Conservation (phyloP, 2,113 vertebrate species). For the Hyla sarda region DNA sequence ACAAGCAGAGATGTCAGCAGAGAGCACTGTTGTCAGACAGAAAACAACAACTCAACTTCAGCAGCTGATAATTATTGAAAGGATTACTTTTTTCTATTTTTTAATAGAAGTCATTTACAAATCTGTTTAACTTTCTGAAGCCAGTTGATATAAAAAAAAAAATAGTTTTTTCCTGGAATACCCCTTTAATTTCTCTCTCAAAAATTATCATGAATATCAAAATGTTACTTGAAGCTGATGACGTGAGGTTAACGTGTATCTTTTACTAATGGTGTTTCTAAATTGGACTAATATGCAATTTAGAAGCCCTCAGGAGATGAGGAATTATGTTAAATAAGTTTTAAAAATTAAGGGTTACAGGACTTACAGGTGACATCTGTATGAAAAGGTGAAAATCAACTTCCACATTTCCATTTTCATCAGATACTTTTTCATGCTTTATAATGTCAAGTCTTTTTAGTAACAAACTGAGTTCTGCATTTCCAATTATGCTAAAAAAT, state of each 20-base stretch:
- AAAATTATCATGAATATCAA: not conserved
- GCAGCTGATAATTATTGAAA: no score
- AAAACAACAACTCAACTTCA: no score
- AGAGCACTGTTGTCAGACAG: no score
- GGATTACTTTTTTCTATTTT: no score
- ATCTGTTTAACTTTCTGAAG: no score
- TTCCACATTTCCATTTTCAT: not conserved
- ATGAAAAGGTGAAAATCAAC: not conserved
- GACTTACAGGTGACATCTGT: not conserved
- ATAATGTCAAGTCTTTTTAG: not conserved
- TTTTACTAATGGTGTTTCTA: not conserved
- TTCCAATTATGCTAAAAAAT: not conserved
- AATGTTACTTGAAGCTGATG: not conserved
- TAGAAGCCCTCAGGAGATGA: slow-evolving; percentile 1
- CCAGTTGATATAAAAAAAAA: no score
- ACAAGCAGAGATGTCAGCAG: no score
- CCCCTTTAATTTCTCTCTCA: not conserved
- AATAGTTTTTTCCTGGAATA: no score
- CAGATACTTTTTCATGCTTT: not conserved
- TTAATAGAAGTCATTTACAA: no score
- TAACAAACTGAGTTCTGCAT: not conserved
- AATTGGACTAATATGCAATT: slow-evolving; percentile 7
- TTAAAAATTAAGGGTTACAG: not conserved
- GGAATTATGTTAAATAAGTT: not conserved
- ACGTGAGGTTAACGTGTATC: not conserved